Base-by-base conservation (phyloP, 2,888 invertebrate species). In the Melinopterus prodromus region DNA sequence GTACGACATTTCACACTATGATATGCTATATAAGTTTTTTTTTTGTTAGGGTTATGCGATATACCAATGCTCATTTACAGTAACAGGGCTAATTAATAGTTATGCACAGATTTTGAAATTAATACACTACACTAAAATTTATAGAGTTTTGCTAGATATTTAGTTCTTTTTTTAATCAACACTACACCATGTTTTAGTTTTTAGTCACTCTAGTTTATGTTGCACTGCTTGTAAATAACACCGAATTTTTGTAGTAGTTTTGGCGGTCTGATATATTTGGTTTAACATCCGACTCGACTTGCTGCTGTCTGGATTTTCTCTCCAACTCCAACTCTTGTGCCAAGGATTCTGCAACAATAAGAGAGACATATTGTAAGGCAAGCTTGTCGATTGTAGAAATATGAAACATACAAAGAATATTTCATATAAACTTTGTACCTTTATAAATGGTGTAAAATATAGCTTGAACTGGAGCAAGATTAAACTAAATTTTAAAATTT, bases 291-390 rank as follows among this genome's bases (percentile, higher is more conserved):
- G 95, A 93, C 87, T 96, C 96, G 88, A 93, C 91, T 83, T 92
- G 91, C 86, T 95, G 95, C 87, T 95, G 95, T 83, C 96, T 93
- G 75, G 94, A 93, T 90, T 97, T 96, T 89, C 96, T 93, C 89
- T 97, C 96, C 93, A 96, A 92, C 90, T 96, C 96, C 88, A 96
- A 91, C 90, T 97, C 96, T 89, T 95, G 95, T 84, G 95, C 96
- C 87, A 97, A 90, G 80, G 96, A 94, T 91, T 97, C 96, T 97
- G 92, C 83, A 91, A 91, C 89, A 90, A 90, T 90, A 86, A 77
- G 53, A 53, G 53, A 53, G 5, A 26, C 26, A 26, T 26, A 26
- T 26, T 26, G 26, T 53, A 53, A 26, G 3, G 26, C 1, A 3
- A 26, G 26, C 26, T 2, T 2, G 3, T 26, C 26, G 3, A 26